Evolutionary conservation across 2,113 vertebrate genomes (phyloP).

Genomic region (Prionailurus bengalensis): DNA sequence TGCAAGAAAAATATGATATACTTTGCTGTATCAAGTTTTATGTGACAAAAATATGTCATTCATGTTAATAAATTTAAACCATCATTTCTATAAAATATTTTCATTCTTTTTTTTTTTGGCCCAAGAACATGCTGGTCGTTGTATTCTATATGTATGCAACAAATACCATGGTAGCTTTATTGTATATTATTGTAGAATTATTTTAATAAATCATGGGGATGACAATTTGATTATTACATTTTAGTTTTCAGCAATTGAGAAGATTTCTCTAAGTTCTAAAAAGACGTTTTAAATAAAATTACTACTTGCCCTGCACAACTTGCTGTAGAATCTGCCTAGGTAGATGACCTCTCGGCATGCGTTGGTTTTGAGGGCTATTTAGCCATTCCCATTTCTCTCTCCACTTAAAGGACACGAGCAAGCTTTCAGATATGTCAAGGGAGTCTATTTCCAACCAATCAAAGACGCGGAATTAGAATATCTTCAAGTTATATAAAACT

Average conservation of each 20-base stretch:
- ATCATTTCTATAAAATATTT: constrained; percentile 94
- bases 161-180: constrained; percentile 92
- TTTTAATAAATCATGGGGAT: constrained; percentile 93
- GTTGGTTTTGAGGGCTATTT: constrained; percentile 50
- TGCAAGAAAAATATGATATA: constrained; percentile 93
- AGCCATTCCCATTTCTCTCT: constrained; percentile 77
- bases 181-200: constrained; percentile 90
- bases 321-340: constrained; percentile 30
- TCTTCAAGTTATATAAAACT: constrained; percentile 56
- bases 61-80: constrained; percentile 94
- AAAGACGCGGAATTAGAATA: constrained; percentile 61
- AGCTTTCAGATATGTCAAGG: background rate
- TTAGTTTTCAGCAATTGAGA: constrained; percentile 85
- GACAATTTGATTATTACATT: constrained; percentile 89
- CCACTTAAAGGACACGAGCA: constrained; percentile 56
- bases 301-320: constrained; percentile 25
- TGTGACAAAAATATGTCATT: constrained; percentile 94
- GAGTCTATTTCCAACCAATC: constrained; percentile 50
- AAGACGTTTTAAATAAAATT: constrained; percentile 61
- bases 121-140: constrained; percentile 89
- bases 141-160: constrained; percentile 92
- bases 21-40: constrained; percentile 97
- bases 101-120: constrained; percentile 86
- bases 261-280: constrained; percentile 71
- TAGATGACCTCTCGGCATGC: background rate